These are phyloP conservation scores for Drosophila mayaguana DNA, from an alignment of 2,888 invertebrate genomes.

Conservation along the genomic window DNA sequence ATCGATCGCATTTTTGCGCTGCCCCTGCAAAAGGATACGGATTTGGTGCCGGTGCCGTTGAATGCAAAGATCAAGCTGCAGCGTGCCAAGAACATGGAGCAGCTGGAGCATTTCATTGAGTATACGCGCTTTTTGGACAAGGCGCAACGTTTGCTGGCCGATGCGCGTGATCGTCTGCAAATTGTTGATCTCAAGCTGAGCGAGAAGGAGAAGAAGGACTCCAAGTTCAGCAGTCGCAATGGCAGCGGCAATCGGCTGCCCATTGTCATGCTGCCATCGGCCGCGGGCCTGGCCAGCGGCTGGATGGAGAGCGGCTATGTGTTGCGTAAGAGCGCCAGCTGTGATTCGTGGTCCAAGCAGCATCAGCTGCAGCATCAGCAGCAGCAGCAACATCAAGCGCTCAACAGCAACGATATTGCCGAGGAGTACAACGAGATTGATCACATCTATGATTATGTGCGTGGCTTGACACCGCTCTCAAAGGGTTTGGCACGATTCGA, in stretches of 20 bases:
- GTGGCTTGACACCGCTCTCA: constrained; percentile 96
- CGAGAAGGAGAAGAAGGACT: constrained; percentile 87
- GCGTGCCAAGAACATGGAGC: constrained; percentile 92
- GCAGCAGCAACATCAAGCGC: constrained; percentile 83
- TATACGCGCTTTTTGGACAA: constrained; percentile 92
- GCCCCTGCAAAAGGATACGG: constrained; percentile 92
- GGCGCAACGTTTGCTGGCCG: constrained; percentile 90
- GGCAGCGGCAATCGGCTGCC: constrained; percentile 83
- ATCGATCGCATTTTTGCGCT: constrained; percentile 93
- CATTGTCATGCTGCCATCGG: constrained; percentile 84
- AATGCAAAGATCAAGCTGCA: constrained; percentile 94
- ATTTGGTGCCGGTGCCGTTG: constrained; percentile 93
- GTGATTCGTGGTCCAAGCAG: constrained; percentile 87
- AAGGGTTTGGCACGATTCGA: constrained; percentile 88
- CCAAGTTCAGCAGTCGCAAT: constrained; percentile 84
- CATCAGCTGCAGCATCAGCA: constrained; percentile 64
- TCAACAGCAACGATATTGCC: constrained; percentile 86
- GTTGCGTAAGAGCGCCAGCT: constrained; percentile 91
- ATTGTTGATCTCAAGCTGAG: constrained; percentile 92
- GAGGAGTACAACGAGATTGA: constrained; percentile 98
- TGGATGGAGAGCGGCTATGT: constrained; percentile 88
- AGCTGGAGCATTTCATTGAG: constrained; percentile 90
- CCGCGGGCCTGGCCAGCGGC: constrained; percentile 82
- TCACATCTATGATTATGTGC: constrained; percentile 97
- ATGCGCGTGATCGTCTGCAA: constrained; percentile 91